Evolutionary conservation across 2,113 vertebrate species (phyloP).

Genomic region (Eudyptes chrysolophus): DNA sequence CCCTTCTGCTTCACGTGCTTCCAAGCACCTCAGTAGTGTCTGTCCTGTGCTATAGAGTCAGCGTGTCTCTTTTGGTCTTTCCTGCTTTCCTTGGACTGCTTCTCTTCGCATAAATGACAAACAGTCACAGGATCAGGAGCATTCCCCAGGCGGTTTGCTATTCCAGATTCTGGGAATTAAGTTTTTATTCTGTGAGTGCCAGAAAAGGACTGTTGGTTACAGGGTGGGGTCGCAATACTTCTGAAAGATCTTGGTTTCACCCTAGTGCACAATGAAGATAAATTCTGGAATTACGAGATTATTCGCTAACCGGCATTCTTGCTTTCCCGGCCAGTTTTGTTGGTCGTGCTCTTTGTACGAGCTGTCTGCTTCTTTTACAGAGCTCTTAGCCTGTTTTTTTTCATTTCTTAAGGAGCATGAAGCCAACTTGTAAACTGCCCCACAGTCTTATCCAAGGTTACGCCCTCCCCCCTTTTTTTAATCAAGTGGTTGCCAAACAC

Average conservation of each 20-base stretch:
- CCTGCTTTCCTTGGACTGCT: background rate
- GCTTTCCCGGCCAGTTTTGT: background rate
- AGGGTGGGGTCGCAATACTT: background rate
- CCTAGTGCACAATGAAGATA: background rate
- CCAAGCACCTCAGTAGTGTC: background rate
- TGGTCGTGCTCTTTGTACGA: background rate
- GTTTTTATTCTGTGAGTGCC: background rate
- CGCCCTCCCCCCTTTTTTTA: accelerated
- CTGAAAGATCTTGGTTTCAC: background rate
- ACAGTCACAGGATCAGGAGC: background rate
- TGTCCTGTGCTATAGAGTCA: accelerated
- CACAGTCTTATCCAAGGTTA: background rate
- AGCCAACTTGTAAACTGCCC: background rate
- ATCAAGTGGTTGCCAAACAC: background rate
- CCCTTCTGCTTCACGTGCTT: accelerated
- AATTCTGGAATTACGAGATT: background rate
- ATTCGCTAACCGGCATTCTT: background rate
- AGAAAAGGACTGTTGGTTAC: background rate
- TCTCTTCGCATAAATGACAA: background rate
- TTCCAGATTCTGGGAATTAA: background rate
- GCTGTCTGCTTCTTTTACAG: background rate
- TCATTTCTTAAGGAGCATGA: background rate
- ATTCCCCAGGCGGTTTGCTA: background rate
- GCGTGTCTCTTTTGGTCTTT: background rate
- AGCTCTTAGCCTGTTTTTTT: background rate